Conservation (phyloP, 2,888 invertebrate species). For the Diploptera punctata region DNA sequence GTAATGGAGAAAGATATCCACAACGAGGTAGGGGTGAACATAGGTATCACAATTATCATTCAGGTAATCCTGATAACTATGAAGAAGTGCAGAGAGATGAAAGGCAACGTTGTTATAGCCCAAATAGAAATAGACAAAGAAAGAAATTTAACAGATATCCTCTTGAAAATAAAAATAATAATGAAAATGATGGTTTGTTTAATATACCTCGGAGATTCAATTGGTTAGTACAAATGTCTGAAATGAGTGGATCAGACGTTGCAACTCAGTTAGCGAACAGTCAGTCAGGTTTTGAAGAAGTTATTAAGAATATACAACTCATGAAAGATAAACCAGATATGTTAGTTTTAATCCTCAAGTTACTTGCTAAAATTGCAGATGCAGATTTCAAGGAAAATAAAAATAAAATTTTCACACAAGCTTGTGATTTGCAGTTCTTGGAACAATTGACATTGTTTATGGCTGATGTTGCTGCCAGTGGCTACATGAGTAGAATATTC, state of each 20-base stretch:
- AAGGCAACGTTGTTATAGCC: too few relatives aligned
- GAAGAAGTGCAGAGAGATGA: too few relatives aligned
- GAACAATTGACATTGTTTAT: conserved; percentile 45
- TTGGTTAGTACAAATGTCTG: not conserved
- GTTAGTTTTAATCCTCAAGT: conserved; percentile 58
- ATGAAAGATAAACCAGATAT: conserved; percentile 59
- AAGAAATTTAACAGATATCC: too few relatives aligned
- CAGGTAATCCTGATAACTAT: too few relatives aligned
- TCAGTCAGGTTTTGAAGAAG: conserved; percentile 57
- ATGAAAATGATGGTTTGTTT: too few relatives aligned
- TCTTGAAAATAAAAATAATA: too few relatives aligned
- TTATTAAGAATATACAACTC: conserved; percentile 53
- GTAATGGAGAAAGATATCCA: too few relatives aligned
- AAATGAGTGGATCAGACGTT: conserved; percentile 47
- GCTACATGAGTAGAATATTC: conserved; percentile 43
- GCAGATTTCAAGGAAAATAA: conserved; percentile 44
- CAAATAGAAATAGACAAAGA: too few relatives aligned
- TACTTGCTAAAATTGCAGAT: conserved; percentile 56
- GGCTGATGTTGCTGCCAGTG: conserved; percentile 42
- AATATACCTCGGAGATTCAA: not conserved
- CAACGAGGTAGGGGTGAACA: too few relatives aligned
- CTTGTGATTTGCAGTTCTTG: conserved; percentile 44
- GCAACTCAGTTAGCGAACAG: conserved; percentile 57
- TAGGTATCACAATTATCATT: too few relatives aligned
- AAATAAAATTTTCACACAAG: conserved; percentile 42